These are phyloP conservation scores for Paradisaea rubra DNA, from an alignment of 2,113 vertebrate genomes.

Conservation along the genomic window DNA sequence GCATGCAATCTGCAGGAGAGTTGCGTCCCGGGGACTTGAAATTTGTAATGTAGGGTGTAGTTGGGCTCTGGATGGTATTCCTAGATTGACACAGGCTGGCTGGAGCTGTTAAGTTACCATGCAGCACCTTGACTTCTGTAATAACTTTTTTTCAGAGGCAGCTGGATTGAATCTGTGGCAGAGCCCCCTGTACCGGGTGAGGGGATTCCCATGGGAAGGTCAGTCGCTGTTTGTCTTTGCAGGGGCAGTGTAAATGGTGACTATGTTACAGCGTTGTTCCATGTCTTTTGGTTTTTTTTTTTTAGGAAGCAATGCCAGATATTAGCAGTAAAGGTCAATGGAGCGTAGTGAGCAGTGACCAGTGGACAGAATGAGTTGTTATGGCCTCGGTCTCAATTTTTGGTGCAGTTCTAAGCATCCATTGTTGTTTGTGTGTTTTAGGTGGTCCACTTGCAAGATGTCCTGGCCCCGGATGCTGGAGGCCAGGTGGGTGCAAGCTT, in stretches of 20 bases:
- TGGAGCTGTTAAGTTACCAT: background rate
- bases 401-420: background rate
- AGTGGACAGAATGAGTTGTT: background rate
- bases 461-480: no score
- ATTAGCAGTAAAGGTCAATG: accelerated
- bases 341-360: accelerated
- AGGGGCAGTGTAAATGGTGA: background rate
- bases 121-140: background rate
- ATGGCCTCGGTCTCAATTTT: background rate
- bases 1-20: no score
- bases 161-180: background rate
- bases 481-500: background rate
- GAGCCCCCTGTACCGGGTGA: background rate
- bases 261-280: background rate
- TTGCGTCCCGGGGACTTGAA: background rate
- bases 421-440: no score
- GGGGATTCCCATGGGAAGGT: background rate
- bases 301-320: background rate
- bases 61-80: background rate
- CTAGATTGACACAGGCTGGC: background rate
- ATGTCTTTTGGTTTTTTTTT: background rate
- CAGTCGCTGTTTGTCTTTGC: background rate
- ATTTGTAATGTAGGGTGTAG: background rate
- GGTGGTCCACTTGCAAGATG: no score
- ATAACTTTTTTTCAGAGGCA: background rate